Conservation (phyloP, 1,140 invertebrate genomes). For the Paramacrobiotus metropolitanus region DNA sequence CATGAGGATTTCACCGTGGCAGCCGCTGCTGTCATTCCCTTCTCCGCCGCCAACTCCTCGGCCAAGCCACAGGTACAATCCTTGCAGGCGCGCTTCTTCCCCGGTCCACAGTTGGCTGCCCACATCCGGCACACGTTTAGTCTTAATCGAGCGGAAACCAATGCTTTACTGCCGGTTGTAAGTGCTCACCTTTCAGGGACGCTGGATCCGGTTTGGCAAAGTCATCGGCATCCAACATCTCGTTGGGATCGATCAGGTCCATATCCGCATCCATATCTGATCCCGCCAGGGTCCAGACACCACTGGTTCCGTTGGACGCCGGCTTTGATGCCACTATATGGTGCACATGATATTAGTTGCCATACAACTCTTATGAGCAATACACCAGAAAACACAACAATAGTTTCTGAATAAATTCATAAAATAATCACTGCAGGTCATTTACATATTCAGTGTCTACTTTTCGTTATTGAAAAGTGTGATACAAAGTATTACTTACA, state of each 20-base stretch:
- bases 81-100: slow-evolving; percentile 87
- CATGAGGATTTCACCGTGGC: slow-evolving; percentile 56
- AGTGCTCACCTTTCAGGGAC: slow-evolving; percentile 45
- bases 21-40: slow-evolving; percentile 21
- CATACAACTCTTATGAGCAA: too few relatives aligned
- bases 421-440: too few relatives aligned
- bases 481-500: too few relatives aligned
- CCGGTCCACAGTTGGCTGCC: slow-evolving; percentile 64
- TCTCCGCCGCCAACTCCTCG: slow-evolving; percentile 45
- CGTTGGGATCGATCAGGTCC: slow-evolving; percentile 61
- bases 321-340: too few relatives aligned
- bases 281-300: slow-evolving; percentile 37
- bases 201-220: slow-evolving; percentile 53
- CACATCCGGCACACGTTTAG: too few relatives aligned
- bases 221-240: slow-evolving; percentile 66
- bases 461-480: too few relatives aligned
- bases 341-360: too few relatives aligned
- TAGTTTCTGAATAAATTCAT: too few relatives aligned
- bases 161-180: not conserved
- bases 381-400: too few relatives aligned
- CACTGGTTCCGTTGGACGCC: slow-evolving; percentile 9
- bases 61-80: slow-evolving; percentile 91
- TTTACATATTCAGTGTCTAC: too few relatives aligned
- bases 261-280: slow-evolving; percentile 34
- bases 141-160: not conserved